phyloP scores from a whole-genome alignment of 2,888 invertebrate genomes.

The Watsonalla binaria region DNA sequence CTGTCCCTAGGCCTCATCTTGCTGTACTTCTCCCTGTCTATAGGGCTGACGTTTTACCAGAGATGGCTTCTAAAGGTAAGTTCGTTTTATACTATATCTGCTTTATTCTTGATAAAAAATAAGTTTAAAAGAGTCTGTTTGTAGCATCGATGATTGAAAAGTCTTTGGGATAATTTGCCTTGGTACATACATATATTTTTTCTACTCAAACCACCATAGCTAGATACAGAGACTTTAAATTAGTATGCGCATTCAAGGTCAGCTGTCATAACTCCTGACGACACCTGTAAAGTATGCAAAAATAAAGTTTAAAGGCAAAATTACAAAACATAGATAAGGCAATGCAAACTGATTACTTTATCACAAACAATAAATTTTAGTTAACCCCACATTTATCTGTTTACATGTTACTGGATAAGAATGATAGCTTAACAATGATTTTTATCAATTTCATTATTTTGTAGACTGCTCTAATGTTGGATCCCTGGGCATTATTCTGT shows the following conservation, averaged over 20 bases:
- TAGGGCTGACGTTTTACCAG: constrained; percentile 98
- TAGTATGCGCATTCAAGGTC: too few relatives aligned
- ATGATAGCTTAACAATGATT: neutral
- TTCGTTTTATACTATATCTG: neutral
- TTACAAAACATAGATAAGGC: neutral
- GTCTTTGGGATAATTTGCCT: too few relatives aligned
- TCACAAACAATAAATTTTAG: neutral
- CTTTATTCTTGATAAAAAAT: neutral
- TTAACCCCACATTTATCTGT: neutral
- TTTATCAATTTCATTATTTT: neutral
- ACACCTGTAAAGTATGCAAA: neutral
- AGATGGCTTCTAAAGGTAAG: constrained; percentile 92
- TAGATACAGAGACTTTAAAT: too few relatives aligned
- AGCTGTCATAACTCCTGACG: too few relatives aligned
- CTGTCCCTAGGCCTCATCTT: constrained; percentile 80
- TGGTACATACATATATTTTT: too few relatives aligned
- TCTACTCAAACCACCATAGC: too few relatives aligned
- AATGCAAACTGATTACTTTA: neutral
- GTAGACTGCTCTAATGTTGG: neutral
- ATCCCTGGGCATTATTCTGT: too few relatives aligned
- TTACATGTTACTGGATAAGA: neutral
- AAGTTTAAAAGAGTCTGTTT: too few relatives aligned
- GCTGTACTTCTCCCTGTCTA: constrained; percentile 93
- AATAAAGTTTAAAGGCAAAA: neutral
- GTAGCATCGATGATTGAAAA: too few relatives aligned